Evolutionary conservation across 1,140 invertebrate genomes (phyloP).

Genomic region (Chironomus tepperi): DNA sequence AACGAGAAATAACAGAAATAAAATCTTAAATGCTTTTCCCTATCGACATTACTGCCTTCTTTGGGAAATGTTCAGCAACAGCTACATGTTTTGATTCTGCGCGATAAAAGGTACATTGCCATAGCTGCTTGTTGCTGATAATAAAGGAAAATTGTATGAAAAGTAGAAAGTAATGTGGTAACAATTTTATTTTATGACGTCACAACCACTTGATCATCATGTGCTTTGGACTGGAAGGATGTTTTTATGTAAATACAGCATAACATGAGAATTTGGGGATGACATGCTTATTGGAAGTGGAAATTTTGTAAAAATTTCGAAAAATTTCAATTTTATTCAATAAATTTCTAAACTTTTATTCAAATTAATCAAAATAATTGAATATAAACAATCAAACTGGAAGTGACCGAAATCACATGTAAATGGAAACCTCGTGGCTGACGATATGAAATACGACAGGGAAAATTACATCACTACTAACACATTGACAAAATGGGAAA

Average conservation of each 20-base stretch:
- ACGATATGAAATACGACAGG: background rate
- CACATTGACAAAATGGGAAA: background rate
- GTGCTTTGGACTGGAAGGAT: background rate
- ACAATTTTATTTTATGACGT: background rate
- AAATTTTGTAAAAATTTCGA: background rate
- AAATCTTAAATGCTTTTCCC: background rate
- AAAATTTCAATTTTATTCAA: background rate
- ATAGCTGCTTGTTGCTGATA: background rate
- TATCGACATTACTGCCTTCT: background rate
- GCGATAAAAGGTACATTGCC: background rate
- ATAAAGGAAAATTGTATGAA: background rate
- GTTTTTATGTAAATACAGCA: background rate
- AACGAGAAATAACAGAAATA: no score
- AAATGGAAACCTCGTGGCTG: slow-evolving; percentile 21
- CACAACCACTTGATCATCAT: background rate
- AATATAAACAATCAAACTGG: background rate
- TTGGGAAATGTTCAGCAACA: background rate
- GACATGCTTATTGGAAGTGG: no score
- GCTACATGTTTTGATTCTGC: background rate
- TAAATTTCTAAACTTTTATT: background rate
- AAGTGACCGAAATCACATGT: slow-evolving; percentile 3
- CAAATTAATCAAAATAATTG: background rate
- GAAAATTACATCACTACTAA: slow-evolving; percentile 22
- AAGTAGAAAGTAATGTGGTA: background rate
- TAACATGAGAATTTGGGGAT: no score